Percentiles rank a stretch among this genome's conserved stretches.
These are phyloP conservation scores for Protaetia brevitarsis DNA, from an alignment of 1,140 invertebrate genomes.

Conservation along the genomic window DNA sequence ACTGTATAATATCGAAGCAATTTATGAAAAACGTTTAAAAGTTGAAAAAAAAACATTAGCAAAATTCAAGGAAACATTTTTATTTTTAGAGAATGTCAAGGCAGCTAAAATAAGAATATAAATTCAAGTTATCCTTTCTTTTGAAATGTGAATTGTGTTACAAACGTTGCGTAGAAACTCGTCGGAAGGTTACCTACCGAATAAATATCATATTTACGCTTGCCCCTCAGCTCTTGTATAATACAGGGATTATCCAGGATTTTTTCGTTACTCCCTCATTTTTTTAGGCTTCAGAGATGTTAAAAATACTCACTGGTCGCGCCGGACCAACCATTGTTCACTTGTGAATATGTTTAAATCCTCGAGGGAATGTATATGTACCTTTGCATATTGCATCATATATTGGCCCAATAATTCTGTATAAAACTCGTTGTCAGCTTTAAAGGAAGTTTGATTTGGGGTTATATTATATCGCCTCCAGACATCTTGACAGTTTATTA, in stretches of 20 bases:
- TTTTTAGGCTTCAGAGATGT: neutral
- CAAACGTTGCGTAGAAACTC: neutral
- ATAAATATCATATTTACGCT: slow-evolving; percentile 4
- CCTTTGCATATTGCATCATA: neutral
- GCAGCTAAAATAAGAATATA: too few relatives aligned
- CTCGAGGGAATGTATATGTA: neutral
- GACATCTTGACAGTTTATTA: neutral
- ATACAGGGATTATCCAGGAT: neutral
- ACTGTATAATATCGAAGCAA: too few relatives aligned
- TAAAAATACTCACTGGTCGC: neutral
- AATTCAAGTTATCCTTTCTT: neutral
- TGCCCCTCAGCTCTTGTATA: slow-evolving; percentile 2
- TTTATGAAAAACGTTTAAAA: too few relatives aligned
- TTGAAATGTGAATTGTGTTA: neutral
- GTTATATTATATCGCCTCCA: neutral
- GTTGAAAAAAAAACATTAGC: too few relatives aligned
- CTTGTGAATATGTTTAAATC: neutral
- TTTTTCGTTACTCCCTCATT: slow-evolving; percentile 2
- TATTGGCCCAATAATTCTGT: slow-evolving; percentile 1
- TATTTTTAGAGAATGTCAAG: too few relatives aligned
- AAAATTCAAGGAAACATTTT: too few relatives aligned
- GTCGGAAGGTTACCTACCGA: neutral
- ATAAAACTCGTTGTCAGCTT: neutral
- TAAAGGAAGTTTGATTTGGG: neutral
- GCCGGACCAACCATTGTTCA: neutral